Conservation (phyloP, 2,797 vertebrate species). For the Helostoma temminkii region DNA sequence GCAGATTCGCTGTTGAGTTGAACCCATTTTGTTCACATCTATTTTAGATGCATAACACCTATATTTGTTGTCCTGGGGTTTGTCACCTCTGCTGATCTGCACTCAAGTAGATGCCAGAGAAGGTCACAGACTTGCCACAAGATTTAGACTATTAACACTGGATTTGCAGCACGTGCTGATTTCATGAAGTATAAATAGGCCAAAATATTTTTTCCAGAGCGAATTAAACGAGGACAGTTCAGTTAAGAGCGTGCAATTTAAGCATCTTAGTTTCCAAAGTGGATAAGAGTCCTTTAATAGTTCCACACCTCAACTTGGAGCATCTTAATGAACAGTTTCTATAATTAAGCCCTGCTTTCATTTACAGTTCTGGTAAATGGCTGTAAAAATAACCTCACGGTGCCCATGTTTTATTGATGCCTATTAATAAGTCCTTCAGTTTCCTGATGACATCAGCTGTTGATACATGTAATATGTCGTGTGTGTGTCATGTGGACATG, state of each 20-base stretch:
- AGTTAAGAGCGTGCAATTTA: conserved; percentile 18
- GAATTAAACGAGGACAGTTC: conserved; percentile 30
- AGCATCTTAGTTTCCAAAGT: conserved; percentile 20
- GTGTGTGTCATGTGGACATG: conserved; percentile 41
- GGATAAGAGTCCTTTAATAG: neutral
- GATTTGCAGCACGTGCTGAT: conserved; percentile 55
- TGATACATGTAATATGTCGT: conserved; percentile 22
- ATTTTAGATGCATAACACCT: conserved; percentile 23
- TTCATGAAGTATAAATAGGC: conserved; percentile 52
- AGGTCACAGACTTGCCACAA: conserved; percentile 42
- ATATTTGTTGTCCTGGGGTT: conserved; percentile 3
- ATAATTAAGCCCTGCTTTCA: neutral
- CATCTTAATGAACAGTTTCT: neutral
- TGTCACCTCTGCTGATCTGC: conserved; percentile 17
- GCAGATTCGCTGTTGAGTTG: too few species aligned
- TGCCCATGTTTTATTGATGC: neutral
- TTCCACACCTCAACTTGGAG: neutral
- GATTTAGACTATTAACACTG: conserved; percentile 48
- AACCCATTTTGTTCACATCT: conserved; percentile 11
- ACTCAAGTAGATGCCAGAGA: conserved; percentile 41
- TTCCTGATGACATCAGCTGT: conserved; percentile 26
- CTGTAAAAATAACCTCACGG: neutral
- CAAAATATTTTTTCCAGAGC: conserved; percentile 39
- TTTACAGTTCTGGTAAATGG: neutral
- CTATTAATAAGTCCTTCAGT: neutral